Conservation (phyloP, 2,888 invertebrate species). For the Nysson spinosus region DNA sequence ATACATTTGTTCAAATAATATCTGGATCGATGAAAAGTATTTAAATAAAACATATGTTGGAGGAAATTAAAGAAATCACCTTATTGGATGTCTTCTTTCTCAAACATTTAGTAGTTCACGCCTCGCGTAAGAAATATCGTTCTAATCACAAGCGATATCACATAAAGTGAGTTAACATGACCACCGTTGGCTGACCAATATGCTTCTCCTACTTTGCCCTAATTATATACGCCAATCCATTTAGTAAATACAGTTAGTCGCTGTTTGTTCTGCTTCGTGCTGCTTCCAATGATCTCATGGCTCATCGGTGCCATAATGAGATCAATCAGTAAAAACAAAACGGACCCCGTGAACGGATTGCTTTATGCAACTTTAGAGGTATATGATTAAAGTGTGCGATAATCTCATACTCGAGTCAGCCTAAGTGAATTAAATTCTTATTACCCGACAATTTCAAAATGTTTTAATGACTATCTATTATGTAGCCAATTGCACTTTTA, state of each 20-base stretch:
- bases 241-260: slow-evolving; percentile 66
- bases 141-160: slow-evolving; percentile 43
- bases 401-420: neutral
- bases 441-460: too few species aligned
- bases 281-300: slow-evolving; percentile 47
- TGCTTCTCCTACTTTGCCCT: slow-evolving; percentile 60
- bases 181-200: slow-evolving; percentile 37
- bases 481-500: too few species aligned
- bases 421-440: neutral
- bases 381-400: slow-evolving; percentile 9
- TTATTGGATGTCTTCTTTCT: too few species aligned
- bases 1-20: too few species aligned
- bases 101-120: slow-evolving; percentile 7
- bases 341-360: slow-evolving; percentile 20
- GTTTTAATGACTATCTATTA: too few species aligned
- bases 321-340: slow-evolving; percentile 39
- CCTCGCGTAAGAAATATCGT: slow-evolving; percentile 29
- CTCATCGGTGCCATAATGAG: slow-evolving; percentile 49
- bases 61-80: too few species aligned
- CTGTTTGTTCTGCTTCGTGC: slow-evolving; percentile 54
- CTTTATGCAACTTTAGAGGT: slow-evolving; percentile 28
- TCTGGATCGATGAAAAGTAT: neutral
- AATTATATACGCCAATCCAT: slow-evolving; percentile 69
- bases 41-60: neutral
- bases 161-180: slow-evolving; percentile 33